These are phyloP conservation scores for Prunella himalayana DNA, from an alignment of 2,113 vertebrate species.

Conservation along the genomic window DNA sequence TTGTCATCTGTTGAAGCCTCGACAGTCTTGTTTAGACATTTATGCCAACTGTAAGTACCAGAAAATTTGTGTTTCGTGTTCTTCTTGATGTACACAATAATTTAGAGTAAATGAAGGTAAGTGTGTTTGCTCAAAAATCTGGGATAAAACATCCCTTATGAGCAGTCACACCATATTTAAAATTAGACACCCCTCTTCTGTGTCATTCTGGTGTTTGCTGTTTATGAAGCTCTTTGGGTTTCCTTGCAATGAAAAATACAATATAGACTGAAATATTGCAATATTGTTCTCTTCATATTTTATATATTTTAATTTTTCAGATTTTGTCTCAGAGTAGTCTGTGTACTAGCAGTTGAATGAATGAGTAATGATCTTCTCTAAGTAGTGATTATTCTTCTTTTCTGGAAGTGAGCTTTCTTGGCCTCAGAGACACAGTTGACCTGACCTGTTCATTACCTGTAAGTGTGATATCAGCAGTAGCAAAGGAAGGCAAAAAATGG, in stretches of 20 bases:
- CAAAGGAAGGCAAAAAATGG: neutral
- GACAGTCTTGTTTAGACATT: neutral
- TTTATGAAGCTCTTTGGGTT: neutral
- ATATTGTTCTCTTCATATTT: neutral
- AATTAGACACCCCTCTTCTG: neutral
- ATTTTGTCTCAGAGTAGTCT: neutral
- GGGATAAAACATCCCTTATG: neutral
- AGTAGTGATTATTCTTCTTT: neutral
- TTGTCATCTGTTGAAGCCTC: neutral
- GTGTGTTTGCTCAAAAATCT: neutral
- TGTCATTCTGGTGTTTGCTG: fast-evolving
- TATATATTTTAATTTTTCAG: neutral
- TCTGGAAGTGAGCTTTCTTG: neutral
- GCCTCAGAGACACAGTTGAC: neutral
- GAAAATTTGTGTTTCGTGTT: neutral
- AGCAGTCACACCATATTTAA: neutral
- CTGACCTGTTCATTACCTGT: neutral
- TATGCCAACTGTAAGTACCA: neutral
- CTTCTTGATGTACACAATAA: neutral
- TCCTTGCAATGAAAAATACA: neutral
- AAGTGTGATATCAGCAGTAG: neutral
- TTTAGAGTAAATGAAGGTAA: neutral
- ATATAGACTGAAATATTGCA: neutral
- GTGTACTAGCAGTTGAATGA: neutral
- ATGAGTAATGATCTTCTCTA: neutral